Conservation (phyloP, 30 jellyfish, hydroid and myxozoan genomes). For the Aurelia aurita region DNA sequence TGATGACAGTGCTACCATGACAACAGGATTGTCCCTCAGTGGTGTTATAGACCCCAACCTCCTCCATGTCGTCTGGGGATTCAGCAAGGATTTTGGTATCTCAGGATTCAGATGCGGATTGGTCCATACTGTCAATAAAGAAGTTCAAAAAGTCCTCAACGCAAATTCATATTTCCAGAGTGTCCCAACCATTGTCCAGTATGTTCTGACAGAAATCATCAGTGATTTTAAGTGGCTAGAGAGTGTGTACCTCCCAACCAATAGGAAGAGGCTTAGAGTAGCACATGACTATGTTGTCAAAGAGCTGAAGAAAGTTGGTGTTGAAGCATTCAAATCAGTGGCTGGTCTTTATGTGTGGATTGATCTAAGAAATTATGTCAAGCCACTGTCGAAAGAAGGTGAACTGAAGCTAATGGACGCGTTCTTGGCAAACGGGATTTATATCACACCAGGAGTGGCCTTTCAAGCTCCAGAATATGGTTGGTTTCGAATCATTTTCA, state of each 20-base stretch:
- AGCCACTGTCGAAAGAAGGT: constrained; percentile 48
- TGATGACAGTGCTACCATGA: constrained; percentile 39
- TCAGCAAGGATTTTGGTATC: constrained; percentile 82
- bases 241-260: constrained; percentile 44
- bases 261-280: constrained; percentile 40
- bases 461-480: constrained; percentile 74
- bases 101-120: constrained; percentile 91
- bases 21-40: constrained; percentile 35
- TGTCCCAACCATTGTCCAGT: constrained; percentile 77
- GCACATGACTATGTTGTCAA: constrained; percentile 36
- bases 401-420: constrained; percentile 63
- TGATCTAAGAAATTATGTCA: constrained; percentile 26
- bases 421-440: constrained; percentile 64
- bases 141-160: constrained; percentile 33
- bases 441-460: constrained; percentile 75
- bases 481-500: constrained; percentile 80
- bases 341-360: constrained; percentile 84
- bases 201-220: constrained; percentile 32
- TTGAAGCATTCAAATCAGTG: constrained; percentile 23
- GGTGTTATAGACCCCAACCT: constrained; percentile 43
- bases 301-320: constrained; percentile 37
- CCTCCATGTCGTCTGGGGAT: constrained; percentile 84
- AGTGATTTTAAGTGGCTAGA: constrained; percentile 81
- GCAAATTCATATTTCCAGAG: constrained; percentile 61
- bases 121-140: constrained; percentile 71